Conservation (phyloP, 1,140 invertebrate species). For the Mizuhopecten yessoensis region DNA sequence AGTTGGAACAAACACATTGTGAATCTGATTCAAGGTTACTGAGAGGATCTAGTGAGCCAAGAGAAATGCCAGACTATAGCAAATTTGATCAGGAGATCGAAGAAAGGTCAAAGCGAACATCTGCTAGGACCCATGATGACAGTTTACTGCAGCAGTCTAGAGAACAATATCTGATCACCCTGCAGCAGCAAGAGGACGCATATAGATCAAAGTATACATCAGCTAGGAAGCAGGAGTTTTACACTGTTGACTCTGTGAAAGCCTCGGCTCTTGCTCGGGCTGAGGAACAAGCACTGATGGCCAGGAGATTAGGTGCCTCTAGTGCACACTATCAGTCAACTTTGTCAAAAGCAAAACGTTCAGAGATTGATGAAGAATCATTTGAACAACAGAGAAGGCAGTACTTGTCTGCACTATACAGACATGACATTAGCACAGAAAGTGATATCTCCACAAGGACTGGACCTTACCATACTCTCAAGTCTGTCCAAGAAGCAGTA, state of each 20-base stretch:
- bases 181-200: not conserved
- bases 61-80: not conserved
- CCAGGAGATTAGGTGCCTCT: not conserved
- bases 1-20: not conserved
- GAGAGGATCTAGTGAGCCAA: not conserved
- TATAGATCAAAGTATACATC: not conserved
- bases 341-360: not conserved
- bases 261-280: not conserved
- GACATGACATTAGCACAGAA: not conserved
- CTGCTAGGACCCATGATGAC: not conserved
- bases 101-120: not conserved
- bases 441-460: not conserved
- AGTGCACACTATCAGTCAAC: not conserved
- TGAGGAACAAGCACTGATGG: not conserved
- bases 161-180: not conserved
- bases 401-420: constrained; percentile 6
- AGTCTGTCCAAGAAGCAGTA: not conserved
- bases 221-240: not conserved
- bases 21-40: not conserved
- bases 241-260: not conserved
- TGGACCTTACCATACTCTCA: constrained; percentile 6
- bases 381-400: not conserved
- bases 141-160: not conserved
- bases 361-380: constrained; percentile 9
- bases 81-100: not conserved